Evolutionary conservation across 2,797 vertebrate species (phyloP).

Genomic region (Gymnoscopelus braueri): DNA sequence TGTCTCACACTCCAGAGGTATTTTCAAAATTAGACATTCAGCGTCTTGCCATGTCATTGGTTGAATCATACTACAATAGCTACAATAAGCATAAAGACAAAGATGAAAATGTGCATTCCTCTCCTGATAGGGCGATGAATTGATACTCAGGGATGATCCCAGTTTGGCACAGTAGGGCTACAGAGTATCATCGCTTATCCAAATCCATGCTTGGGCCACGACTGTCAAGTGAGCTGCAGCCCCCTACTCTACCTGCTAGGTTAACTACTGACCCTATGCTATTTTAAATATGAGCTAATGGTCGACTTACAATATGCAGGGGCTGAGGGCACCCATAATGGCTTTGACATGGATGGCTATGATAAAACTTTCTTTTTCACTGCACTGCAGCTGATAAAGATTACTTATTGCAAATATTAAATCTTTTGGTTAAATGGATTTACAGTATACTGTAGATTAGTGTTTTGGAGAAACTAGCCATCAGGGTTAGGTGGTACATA

Average conservation of each 20-base stretch:
- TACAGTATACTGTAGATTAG: background rate
- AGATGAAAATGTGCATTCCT: slow-evolving; percentile 44
- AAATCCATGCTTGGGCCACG: slow-evolving; percentile 28
- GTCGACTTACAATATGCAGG: slow-evolving; percentile 28
- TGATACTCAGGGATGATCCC: slow-evolving; percentile 17
- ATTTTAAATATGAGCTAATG: slow-evolving; percentile 16
- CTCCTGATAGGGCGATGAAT: slow-evolving; percentile 33
- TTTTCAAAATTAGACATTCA: slow-evolving; percentile 63
- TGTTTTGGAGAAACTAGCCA: slow-evolving; percentile 19
- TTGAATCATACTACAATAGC: slow-evolving; percentile 20
- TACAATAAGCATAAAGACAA: background rate
- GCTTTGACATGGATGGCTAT: background rate
- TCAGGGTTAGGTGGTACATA: slow-evolving; percentile 39
- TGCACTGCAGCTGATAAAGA: slow-evolving; percentile 37
- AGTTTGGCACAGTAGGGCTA: slow-evolving; percentile 48
- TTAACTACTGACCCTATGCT: slow-evolving; percentile 20
- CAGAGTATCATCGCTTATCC: slow-evolving; percentile 22
- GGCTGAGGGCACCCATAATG: slow-evolving; percentile 13
- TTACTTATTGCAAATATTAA: slow-evolving; percentile 19
- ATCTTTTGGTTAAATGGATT: slow-evolving; percentile 19
- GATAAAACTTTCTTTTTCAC: slow-evolving; percentile 18
- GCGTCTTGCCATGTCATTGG: slow-evolving; percentile 49
- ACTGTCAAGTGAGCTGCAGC: slow-evolving; percentile 20
- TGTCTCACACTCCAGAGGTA: slow-evolving; percentile 58
- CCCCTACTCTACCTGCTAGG: slow-evolving; percentile 27